phyloP scores from a whole-genome alignment of 2,797 vertebrate genomes.

The Aselliscus stoliczkanus region DNA sequence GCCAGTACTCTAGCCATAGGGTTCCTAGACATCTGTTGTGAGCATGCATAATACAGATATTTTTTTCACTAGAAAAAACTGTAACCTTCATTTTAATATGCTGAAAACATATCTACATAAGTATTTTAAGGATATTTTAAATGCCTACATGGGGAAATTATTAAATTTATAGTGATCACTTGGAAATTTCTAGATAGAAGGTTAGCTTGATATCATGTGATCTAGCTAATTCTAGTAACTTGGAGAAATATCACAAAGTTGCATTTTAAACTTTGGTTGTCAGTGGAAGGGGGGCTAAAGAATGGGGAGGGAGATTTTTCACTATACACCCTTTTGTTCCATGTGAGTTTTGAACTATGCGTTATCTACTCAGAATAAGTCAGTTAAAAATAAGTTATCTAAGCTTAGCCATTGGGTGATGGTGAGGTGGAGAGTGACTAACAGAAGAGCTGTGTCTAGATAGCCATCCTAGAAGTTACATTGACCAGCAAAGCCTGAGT shows the following conservation, averaged over 20 bases:
- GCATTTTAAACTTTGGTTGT: not conserved
- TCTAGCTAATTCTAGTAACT: not conserved
- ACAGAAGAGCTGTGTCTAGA: not conserved
- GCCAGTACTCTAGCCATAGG: accelerated
- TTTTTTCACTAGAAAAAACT: not conserved
- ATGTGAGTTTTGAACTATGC: slow-evolving; percentile 3
- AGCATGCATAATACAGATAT: not conserved
- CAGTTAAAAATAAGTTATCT: not conserved
- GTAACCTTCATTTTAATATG: not conserved
- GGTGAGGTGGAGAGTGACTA: not conserved
- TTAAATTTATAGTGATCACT: not conserved
- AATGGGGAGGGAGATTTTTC: not conserved
- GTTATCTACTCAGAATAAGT: not conserved
- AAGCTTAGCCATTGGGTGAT: not conserved
- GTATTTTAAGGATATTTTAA: slow-evolving; percentile 4
- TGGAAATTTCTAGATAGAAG: not conserved
- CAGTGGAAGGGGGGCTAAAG: not conserved
- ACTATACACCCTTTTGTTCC: not conserved
- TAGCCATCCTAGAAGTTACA: not conserved
- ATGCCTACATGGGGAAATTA: not conserved
- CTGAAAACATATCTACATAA: not conserved
- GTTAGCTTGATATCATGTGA: not conserved
- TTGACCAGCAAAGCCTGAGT: no score
- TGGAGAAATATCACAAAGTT: not conserved
- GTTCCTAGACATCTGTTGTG: not conserved